phyloP scores from a whole-genome alignment of 2,113 vertebrate species.

The Hydrochoerus hydrochaeris region DNA sequence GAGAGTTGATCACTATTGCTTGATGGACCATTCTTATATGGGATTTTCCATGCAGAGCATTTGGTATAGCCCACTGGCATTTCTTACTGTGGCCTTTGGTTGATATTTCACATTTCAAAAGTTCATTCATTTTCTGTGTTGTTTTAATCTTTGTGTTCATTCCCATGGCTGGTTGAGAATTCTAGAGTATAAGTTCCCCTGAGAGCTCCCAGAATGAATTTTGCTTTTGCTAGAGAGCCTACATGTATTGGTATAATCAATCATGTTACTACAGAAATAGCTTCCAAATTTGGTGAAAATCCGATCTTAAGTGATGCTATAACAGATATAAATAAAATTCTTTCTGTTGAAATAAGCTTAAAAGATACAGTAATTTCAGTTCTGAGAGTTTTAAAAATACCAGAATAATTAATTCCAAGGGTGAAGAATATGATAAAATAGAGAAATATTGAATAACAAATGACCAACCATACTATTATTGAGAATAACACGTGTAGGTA shows the following conservation, averaged over 20 bases:
- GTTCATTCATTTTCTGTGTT: neutral
- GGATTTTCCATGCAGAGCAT: neutral
- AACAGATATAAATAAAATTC: conserved; percentile 18
- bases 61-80: neutral
- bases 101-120: neutral
- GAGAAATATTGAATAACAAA: neutral
- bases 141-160: neutral
- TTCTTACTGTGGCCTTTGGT: neutral
- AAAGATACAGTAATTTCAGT: neutral
- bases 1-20: neutral
- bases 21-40: neutral
- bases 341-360: conserved; percentile 23
- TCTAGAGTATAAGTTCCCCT: neutral
- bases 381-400: neutral
- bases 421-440: neutral
- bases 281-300: neutral
- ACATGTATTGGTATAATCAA: neutral
- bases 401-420: conserved; percentile 17
- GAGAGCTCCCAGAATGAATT: neutral
- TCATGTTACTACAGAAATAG: neutral
- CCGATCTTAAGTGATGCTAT: neutral
- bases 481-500: neutral
- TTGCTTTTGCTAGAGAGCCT: neutral
- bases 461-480: neutral
- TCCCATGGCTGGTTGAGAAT: neutral